Base-by-base conservation (phyloP, 2,797 vertebrate genomes). In the Notamacropus eugenii region DNA sequence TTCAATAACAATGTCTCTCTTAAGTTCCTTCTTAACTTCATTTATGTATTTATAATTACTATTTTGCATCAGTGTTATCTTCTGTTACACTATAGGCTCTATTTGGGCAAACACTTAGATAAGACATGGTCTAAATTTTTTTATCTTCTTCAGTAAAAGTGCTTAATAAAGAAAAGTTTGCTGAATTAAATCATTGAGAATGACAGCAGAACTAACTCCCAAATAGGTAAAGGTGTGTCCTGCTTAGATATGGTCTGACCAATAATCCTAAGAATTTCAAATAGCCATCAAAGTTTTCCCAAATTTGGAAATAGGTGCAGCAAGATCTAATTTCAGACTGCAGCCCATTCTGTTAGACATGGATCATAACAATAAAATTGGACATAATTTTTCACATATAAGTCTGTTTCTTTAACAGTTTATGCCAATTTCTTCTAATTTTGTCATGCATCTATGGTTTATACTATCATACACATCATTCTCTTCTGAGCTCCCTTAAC, bases 371-470 rank as follows among this genome's bases (percentile, higher is more conserved):
- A 91, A 9, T 8, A 96, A 94, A 96, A 0, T 31, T 87, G 90
- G 56, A 94, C 59, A 90, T 16, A 40, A 50, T 59, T 93, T 24
- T 90, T 59, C 58, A 93, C 31, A 82, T 93, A 55, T 4, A 92
- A 93, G 58, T 28, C 40, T 0, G 55, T 96, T 95, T 46, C 31
- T 95, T 96, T 59, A 52, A 93, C 16, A 90, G 40, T 93, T 94
- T 87, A 59, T 4, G 4, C 3, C 11, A 93, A 24, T 67, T 96
- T 31, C 95, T 97, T 91, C 55, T 90, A 54, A 93, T 93, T 92
- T 55, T 46, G 91, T 58, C 95, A 55, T 62, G 58, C 5, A 54
- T 55, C 24, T 19, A 27, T 62, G 87, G 13, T 82, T 56, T 90
- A 96, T 92, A 62, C n/a, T 91, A 92, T 0, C 40, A 93, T 31